Evolutionary conservation across 1,140 invertebrate species (phyloP).

Genomic region (Bombus haemorrhoidalis): DNA sequence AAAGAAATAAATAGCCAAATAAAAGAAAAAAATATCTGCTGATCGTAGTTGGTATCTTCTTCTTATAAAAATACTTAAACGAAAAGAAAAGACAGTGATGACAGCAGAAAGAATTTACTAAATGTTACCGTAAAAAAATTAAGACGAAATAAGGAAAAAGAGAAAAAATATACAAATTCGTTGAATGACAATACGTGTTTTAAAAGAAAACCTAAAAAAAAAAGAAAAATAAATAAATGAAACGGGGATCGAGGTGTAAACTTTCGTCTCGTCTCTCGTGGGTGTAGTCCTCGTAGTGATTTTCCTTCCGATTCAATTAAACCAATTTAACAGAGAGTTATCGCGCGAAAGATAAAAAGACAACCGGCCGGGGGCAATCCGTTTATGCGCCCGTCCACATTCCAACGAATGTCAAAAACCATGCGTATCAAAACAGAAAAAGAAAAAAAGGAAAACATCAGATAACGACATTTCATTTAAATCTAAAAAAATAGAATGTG

Average conservation of each 20-base stretch:
- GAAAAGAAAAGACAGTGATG: background rate
- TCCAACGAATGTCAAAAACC: background rate
- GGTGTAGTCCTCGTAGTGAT: conserved; percentile 49
- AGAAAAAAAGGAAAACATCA: background rate
- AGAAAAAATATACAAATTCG: conserved; percentile 73
- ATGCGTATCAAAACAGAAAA: background rate
- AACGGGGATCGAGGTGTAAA: conserved; percentile 55
- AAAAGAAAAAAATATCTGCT: background rate
- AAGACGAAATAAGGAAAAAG: conserved; percentile 50
- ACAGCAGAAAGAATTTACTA: background rate
- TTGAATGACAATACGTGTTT: conserved; percentile 82
- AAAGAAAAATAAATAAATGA: conserved; percentile 29
- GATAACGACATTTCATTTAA: too few species aligned
- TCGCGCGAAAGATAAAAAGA: background rate
- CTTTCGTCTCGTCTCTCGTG: conserved; percentile 55
- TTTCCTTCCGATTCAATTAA: conserved; percentile 48
- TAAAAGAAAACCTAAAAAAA: conserved; percentile 24
- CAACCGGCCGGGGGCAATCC: conserved; percentile 17
- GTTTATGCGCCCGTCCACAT: conserved; percentile 45
- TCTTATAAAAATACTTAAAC: background rate
- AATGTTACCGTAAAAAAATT: conserved; percentile 57
- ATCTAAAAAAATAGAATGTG: background rate
- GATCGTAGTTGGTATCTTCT: background rate
- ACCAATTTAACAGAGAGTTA: background rate
- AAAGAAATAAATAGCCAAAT: background rate